A percentile compares a stretch with the other conserved stretches of the same genome.
Evolutionary conservation across 2,888 invertebrate genomes (phyloP).

Genomic region (Dryadula phaetusa): DNA sequence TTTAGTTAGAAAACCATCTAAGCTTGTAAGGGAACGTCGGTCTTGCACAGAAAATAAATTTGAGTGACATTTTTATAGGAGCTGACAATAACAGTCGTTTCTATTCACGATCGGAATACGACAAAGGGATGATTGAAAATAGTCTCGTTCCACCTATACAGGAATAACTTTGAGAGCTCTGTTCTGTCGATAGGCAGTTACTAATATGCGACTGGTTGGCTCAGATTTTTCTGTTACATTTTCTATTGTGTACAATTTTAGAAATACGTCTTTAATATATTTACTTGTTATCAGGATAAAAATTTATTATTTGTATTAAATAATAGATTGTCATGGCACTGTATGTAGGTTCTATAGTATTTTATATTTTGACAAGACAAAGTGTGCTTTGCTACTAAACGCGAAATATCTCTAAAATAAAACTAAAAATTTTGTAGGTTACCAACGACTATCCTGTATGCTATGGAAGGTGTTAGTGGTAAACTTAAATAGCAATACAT

Average conservation of each 20-base stretch:
- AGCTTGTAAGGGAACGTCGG: conserved; percentile 1
- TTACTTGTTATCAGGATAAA: neutral
- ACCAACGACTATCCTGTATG: too few relatives aligned
- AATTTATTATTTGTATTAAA: neutral
- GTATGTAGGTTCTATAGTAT: too few relatives aligned
- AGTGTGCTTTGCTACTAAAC: too few relatives aligned
- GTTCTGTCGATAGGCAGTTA: conserved; percentile 27
- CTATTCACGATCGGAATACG: conserved; percentile 33
- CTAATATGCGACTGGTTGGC: conserved; percentile 25
- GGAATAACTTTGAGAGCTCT: conserved; percentile 29
- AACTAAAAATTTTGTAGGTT: too few relatives aligned
- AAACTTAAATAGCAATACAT: too few relatives aligned
- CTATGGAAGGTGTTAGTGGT: too few relatives aligned
- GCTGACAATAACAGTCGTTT: conserved; percentile 40
- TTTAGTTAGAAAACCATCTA: conserved; percentile 14
- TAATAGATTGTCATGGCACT: too few relatives aligned
- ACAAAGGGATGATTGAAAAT: conserved; percentile 44
- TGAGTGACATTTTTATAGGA: conserved; percentile 38
- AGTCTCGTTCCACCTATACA: conserved; percentile 30
- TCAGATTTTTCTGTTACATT: neutral
- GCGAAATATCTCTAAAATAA: too few relatives aligned
- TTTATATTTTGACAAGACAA: too few relatives aligned
- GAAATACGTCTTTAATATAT: neutral
- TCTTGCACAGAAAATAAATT: conserved; percentile 29
- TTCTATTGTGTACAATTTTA: neutral